These are phyloP conservation scores for Phortica variegata DNA, from an alignment of 1,140 invertebrate species.

Conservation along the genomic window DNA sequence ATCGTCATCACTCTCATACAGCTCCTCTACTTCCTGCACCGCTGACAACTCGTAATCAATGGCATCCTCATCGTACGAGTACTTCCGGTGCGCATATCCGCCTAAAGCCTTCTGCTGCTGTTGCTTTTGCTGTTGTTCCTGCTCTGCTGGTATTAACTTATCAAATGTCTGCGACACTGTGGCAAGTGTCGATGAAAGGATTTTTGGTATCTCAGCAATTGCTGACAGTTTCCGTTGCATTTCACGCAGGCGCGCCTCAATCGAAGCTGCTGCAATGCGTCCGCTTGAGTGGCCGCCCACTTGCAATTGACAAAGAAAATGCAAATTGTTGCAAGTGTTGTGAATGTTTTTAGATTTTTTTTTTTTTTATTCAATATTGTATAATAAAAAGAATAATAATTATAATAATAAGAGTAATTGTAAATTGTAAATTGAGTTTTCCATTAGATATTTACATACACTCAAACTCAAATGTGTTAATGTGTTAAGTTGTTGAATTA, in stretches of 20 bases:
- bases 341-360: no score
- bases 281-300: no score
- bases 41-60: conserved; percentile 39
- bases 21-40: conserved; percentile 3
- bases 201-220: conserved; percentile 54
- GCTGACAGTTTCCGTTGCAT: conserved; percentile 52
- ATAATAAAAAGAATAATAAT: no score
- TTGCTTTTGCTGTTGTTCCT: background rate
- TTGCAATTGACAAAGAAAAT: no score
- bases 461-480: conserved; percentile 8
- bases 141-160: conserved; percentile 24
- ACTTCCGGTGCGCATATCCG: conserved; percentile 30
- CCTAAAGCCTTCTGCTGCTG: background rate
- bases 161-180: conserved; percentile 51
- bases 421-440: no score
- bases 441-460: no score
- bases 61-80: conserved; percentile 50
- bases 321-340: no score
- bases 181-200: conserved; percentile 48
- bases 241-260: conserved; percentile 44
- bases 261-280: conserved; percentile 21
- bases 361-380: no score
- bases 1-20: conserved; percentile 3
- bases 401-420: no score
- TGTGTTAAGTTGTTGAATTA: no score